Conservation (phyloP, 2,797 vertebrate genomes). For the Microhierax caerulescens region DNA sequence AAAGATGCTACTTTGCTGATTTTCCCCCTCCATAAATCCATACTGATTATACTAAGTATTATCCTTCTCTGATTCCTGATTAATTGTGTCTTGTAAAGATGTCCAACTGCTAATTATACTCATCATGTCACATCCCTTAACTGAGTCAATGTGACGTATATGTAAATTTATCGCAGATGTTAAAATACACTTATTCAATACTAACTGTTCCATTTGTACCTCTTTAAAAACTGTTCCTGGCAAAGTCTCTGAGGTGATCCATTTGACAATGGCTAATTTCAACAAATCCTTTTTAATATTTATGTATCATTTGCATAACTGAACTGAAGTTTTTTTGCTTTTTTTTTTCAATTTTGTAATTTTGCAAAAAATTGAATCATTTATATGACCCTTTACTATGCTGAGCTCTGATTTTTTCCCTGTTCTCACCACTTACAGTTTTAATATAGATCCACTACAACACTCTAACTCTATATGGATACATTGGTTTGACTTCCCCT, state of each 20-base stretch:
- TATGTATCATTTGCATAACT: not conserved
- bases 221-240: not conserved
- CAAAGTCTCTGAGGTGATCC: not conserved
- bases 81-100: not conserved
- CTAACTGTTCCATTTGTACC: not conserved
- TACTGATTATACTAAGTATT: not conserved
- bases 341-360: too few relatives aligned
- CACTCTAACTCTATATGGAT: not conserved
- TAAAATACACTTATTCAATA: not conserved
- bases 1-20: not conserved
- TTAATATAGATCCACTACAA: not conserved
- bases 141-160: not conserved
- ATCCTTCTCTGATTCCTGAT: not conserved
- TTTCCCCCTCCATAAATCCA: not conserved
- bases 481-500: not conserved
- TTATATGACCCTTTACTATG: not conserved
- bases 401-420: not conserved
- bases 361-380: not conserved
- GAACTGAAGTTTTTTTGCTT: too few relatives aligned
- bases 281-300: not conserved
- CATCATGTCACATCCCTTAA: not conserved
- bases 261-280: not conserved
- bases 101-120: not conserved
- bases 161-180: not conserved
- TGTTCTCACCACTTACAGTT: not conserved